Evolutionary conservation across 2,113 vertebrate species (phyloP), one percentile per base, ranked within the genome.

Genomic region (Paradoxurus hermaphroditus): DNA sequence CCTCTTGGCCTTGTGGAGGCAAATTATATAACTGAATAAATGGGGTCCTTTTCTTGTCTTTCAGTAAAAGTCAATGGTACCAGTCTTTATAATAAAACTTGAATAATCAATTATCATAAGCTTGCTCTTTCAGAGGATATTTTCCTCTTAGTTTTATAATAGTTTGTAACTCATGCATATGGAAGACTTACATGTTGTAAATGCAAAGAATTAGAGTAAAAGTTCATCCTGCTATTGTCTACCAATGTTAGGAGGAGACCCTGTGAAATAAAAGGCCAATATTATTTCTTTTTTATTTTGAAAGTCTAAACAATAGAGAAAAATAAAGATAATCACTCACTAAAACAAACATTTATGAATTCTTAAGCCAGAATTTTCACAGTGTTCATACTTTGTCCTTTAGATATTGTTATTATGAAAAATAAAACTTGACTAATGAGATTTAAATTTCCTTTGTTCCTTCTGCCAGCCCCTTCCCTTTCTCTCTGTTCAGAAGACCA

Each of bases 11-110:
- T 95, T 51, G 23, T 21, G 27, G 65, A 95, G 34, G 13, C 7
- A 91, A 82, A 72, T 75, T 36, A 78, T 41, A 10, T 90, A 72
- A 46, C 65, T 77, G 27, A 98, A 25, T 89, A 95, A 92, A 94
- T 49, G 21, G 16, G 46, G 51, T 9, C 18, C n/a, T 49, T 95
- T 75, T 62, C 34, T 11, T 92, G 10, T 62, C 56, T 89, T 89
- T 63, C 87, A 36, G 31, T 73, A 70, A 46, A 39, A 25, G 3
- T 68, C 63, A 68, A 21, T 41, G 15, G 16, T 31, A 2, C 25
- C 46, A 77, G 8, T 72, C 4, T 59, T 83, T 25, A 91, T 7
- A 41, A 10, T 39, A 65, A 86, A 92, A 92, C 51, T 41, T 56
- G 81, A 68, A 31, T 94, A 83, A 56, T 85, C 41, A 94, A 21